Evolutionary conservation across 2,113 vertebrate species (phyloP).

Genomic region (Scytalopus superciliaris): DNA sequence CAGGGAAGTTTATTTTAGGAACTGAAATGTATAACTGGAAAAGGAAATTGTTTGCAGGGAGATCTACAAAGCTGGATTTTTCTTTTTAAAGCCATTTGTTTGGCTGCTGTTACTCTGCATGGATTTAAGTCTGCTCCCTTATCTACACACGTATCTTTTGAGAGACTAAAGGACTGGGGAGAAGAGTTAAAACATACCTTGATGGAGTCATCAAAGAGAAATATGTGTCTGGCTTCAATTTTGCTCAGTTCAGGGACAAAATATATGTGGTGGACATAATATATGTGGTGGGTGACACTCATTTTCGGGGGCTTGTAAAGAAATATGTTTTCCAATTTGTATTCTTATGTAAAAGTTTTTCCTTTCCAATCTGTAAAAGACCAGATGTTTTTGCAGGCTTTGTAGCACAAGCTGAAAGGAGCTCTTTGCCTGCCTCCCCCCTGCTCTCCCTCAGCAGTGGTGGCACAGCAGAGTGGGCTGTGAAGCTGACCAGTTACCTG

Average conservation of each 20-base stretch:
- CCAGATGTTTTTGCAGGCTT: not conserved
- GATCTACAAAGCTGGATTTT: not conserved
- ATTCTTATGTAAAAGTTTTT: not conserved
- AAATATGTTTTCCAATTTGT: constrained; percentile 20
- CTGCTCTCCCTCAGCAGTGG: accelerated
- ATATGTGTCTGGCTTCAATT: constrained; percentile 21
- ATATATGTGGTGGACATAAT: not conserved
- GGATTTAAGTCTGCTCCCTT: not conserved
- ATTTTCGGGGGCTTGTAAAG: not conserved
- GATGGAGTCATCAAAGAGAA: constrained; percentile 28
- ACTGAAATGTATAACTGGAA: not conserved
- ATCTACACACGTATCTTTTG: not conserved
- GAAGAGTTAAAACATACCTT: constrained; percentile 8
- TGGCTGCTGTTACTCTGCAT: not conserved
- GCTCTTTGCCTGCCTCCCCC: not conserved
- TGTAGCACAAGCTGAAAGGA: not conserved
- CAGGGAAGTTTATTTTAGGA: not conserved
- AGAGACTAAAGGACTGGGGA: not conserved
- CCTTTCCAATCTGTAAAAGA: not conserved
- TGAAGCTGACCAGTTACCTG: not conserved
- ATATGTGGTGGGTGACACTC: not conserved
- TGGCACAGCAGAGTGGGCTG: not conserved
- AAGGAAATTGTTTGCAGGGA: not conserved
- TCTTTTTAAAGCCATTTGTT: not conserved
- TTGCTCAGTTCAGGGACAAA: not conserved